Evolutionary conservation across 2,113 vertebrate genomes (phyloP).

Genomic region (Tor tambroides): DNA sequence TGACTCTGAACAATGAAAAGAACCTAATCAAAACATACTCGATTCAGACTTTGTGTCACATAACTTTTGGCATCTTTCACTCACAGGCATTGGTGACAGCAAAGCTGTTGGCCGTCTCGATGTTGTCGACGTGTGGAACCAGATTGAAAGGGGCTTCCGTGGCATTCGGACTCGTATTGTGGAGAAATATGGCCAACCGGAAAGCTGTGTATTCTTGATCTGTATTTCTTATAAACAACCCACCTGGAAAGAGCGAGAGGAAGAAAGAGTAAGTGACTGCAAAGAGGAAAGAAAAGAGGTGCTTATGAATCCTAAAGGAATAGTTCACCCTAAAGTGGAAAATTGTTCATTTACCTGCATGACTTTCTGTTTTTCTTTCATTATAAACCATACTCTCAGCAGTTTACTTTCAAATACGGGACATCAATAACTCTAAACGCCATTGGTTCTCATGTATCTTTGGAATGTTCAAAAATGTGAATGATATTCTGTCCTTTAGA

Average conservation of each 20-base stretch:
- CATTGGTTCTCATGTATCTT: neutral
- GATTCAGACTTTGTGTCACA: neutral
- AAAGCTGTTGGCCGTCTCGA: conserved; percentile 99
- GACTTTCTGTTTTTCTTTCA: neutral
- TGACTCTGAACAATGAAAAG: neutral
- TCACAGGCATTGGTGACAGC: conserved; percentile 99
- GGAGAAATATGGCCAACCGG: conserved; percentile 97
- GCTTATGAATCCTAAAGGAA: neutral
- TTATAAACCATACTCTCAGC: neutral
- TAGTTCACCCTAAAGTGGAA: neutral
- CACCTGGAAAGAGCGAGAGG: conserved; percentile 79
- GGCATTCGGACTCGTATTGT: conserved; percentile 98
- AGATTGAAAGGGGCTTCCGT: conserved; percentile 99
- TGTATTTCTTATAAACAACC: conserved; percentile 99
- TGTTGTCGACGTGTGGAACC: conserved; percentile 99
- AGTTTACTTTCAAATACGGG: neutral
- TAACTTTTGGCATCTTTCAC: conserved; percentile 69
- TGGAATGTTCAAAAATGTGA: neutral
- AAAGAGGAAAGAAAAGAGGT: neutral
- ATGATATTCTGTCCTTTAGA: neutral
- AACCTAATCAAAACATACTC: neutral
- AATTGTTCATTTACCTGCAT: neutral
- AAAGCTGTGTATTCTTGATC: conserved; percentile 99
- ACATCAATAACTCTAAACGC: neutral
- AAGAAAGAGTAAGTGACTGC: conserved; percentile 29